Evolutionary conservation across 1,140 invertebrate genomes (phyloP), one percentile per base, ranked within the genome.

Genomic region (Bombus superbus): DNA sequence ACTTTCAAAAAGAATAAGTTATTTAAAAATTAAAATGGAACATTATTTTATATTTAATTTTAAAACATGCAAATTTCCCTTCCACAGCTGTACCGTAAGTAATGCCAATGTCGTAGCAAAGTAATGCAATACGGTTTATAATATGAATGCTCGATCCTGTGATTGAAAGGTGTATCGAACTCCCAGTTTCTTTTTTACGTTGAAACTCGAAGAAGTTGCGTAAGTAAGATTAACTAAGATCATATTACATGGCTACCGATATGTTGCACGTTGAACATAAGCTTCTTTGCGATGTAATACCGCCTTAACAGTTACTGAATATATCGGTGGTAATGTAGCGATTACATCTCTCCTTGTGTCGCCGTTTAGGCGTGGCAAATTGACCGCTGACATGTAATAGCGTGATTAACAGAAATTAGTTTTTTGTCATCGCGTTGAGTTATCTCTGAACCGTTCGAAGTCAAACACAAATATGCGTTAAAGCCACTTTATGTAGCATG

Each of bases 391-490:
- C 83, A 81, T 71, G 79, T 87, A 82, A 81, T 53, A 82, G 47
- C 75, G 81, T 83, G 86, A 90, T 90, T 88, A 88, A 83, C n/a
- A 72, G 77, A 59, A 90, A 86, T 88, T 81, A 78, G 35, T 64
- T 74, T 38, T 87, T 72, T 72, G 25, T 2, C 44, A 84, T 84
- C 53, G 44, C 11, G 32, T 40, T 38, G 62, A 40, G 22, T 88
- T 82, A 83, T 83, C 78, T 53, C 59, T 38, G 53, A 44, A n/a
- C 44, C 62, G 40, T 62, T 40, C 42, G 1, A 13, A 18, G 79
- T 82, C 47, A 53, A 77, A 32, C 28, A 28, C 79, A 88, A 78
- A 68, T 57, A 35, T 18, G 57, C 53, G n/a, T n/a, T 15, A 9
- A 53, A 53, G 18, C 8, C 47, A 53, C 1, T 22, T 76, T 25